These are phyloP conservation scores for Micrasema minimum DNA, from an alignment of 1,140 invertebrate genomes.

Conservation along the genomic window DNA sequence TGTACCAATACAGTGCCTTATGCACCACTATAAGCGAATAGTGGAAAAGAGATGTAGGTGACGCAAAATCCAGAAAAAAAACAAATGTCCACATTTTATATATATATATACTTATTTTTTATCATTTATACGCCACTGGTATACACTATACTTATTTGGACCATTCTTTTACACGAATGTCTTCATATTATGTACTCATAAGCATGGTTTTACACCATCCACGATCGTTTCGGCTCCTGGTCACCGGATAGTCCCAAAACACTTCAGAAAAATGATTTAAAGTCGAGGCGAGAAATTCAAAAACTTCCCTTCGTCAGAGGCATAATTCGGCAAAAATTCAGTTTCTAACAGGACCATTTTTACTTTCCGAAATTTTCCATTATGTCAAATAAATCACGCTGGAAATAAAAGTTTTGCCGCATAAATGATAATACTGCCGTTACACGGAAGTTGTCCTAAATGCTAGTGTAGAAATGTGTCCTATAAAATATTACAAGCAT, in stretches of 20 bases:
- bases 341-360: constrained; percentile 13
- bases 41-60: no score
- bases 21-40: no score
- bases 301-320: constrained; percentile 12
- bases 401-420: constrained; percentile 34
- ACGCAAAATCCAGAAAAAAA: no score
- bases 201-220: no score
- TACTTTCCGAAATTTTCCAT: constrained; percentile 31
- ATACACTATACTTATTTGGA: no score
- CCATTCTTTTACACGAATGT: no score
- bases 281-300: constrained; percentile 22
- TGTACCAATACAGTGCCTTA: no score
- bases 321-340: constrained; percentile 21
- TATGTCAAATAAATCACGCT: constrained; percentile 32
- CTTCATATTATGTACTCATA: no score
- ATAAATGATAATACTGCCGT: constrained; percentile 31
- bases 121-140: no score
- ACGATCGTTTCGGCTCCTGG: no score
- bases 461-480: constrained; percentile 29
- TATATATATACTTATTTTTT: no score
- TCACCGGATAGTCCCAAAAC: constrained; percentile 4
- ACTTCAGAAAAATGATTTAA: constrained; percentile 24
- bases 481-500: constrained; percentile 25
- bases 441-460: constrained; percentile 31
- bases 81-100: no score